Base-by-base conservation (phyloP, 2,888 invertebrate genomes). In the Nebria brevicollis region DNA sequence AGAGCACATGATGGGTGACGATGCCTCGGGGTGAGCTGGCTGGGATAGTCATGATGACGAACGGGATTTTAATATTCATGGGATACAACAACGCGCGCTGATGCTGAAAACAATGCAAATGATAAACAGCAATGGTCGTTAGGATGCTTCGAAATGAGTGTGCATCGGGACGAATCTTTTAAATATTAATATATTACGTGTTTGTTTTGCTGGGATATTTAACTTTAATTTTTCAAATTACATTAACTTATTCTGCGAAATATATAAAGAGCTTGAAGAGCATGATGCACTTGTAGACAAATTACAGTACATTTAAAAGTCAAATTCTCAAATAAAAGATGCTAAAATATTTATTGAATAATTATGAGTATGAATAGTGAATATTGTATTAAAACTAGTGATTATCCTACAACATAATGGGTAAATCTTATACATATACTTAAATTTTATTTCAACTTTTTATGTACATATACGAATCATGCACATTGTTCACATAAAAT, bases 51-150 rank as follows among this genome's bases (percentile, higher is more conserved):
- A 64, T 66, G 43, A n/a, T 43, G 70, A 72, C 70, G 75, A 72
- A n/a, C 20, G 20, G 65, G 75, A 72, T 20, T 25, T 75, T 64
- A 65, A 75, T 72, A 75, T 75, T 80, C 80, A 80, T 80, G 72
- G 80, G 65, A 64, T 64, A 41, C 54, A 54, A 54, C 54, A n/a
- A 25, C 43, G 79, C 75, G 75, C 42, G 25, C 20, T 41, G 41
- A 10, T 34, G 75, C 80, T 80, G 75, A 75, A 80, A 80, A 80
- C 75, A 80, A 80, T 75, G 70, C 70, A 70, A 70, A 70, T 70
- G 20, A 20, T 70, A 70, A 70, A 70, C 70, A 70, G 70, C 70
- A 34, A 70, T 34, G 70, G 70, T 26, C 15, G 8, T 8, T 43
- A 0, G 54, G 4, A 13, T 54, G 54, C 13, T 54, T 54, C 2